Base-by-base conservation (phyloP, 2,888 invertebrate species). In the Acleris holmiana region DNA sequence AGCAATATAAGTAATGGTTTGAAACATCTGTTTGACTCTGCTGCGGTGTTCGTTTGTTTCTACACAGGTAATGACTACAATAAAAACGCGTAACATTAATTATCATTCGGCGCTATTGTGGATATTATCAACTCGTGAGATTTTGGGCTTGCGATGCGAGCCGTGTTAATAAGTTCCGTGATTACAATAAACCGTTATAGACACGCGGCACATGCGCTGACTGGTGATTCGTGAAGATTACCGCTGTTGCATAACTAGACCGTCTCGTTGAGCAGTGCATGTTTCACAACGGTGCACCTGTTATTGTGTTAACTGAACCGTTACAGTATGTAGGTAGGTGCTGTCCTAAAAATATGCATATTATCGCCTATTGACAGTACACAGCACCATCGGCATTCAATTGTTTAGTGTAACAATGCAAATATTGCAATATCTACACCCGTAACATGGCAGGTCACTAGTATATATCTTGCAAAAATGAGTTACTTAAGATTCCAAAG, bases 141-240 rank as follows among this genome's bases (percentile, higher is more conserved):
- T 67, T 67, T 67, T 40, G 54, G 59, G 53, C 57, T 53, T 40
- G 55, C 41, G 17, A 55, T 23, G 23, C 35, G 35, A 35, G 41
- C 55, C 17, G 29, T 54, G 64, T 51, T 81, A 82, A 83, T 81
- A 78, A 82, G 83, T 86, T 86, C 83, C 85, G 84, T 79, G 83
- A 83, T 84, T 83, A 85, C 80, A 84, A 80, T 82, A 76, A 79
- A 84, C 86, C 84, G 89, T 89, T 90, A 90, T 82, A 76, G 82
- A 78, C 84, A 85, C 80, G 84, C 77, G 72, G 75, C 72, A 77
- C 82, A 81, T 78, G 82, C 84, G 83, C 84, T 80, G 83, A 82
- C 83, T 83, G 79, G 81, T 83, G 85, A 76, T 73, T 74, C 68
- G 73, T 73, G 75, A 83, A 88, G 86, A 89, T 90, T 84, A 87